These are phyloP conservation scores for Oenanthe oenanthe DNA, from an alignment of 2,113 vertebrate species.

Conservation along the genomic window DNA sequence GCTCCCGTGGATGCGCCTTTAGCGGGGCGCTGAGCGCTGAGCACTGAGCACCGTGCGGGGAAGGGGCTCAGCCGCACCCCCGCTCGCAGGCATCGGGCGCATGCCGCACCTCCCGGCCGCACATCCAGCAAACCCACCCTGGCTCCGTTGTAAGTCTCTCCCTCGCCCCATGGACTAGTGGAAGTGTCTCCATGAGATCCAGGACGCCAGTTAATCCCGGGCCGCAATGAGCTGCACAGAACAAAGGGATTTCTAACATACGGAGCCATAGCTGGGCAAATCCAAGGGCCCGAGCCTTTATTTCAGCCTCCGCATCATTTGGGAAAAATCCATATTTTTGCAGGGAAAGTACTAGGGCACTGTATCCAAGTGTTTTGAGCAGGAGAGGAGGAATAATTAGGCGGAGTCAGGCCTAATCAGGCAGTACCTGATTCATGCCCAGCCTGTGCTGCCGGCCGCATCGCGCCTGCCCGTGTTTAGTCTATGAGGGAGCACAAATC, in stretches of 20 bases:
- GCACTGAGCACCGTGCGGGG: not conserved
- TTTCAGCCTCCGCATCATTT: not conserved
- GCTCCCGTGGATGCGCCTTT: fast-evolving
- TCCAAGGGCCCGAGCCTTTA: not conserved
- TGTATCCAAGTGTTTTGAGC: not conserved
- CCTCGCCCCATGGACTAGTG: not conserved
- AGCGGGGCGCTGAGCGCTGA: no score
- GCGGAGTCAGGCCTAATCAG: not conserved
- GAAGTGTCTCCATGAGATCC: not conserved
- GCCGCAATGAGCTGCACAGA: fast-evolving
- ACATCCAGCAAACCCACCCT: fast-evolving
- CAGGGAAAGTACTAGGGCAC: fast-evolving
- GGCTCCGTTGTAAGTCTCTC: not conserved
- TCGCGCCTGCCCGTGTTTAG: slow-evolving; percentile 39
- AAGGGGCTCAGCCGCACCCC: not conserved
- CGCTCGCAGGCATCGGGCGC: fast-evolving
- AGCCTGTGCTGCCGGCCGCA: not conserved
- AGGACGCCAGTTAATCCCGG: not conserved
- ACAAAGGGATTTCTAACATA: not conserved
- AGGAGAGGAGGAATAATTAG: not conserved
- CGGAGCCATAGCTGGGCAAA: fast-evolving
- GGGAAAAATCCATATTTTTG: not conserved
- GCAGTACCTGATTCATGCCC: not conserved
- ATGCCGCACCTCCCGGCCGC: not conserved
- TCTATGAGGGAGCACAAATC: slow-evolving; percentile 64